Evolutionary conservation across 2,113 vertebrate genomes (phyloP).

Genomic region (Felis catus): DNA sequence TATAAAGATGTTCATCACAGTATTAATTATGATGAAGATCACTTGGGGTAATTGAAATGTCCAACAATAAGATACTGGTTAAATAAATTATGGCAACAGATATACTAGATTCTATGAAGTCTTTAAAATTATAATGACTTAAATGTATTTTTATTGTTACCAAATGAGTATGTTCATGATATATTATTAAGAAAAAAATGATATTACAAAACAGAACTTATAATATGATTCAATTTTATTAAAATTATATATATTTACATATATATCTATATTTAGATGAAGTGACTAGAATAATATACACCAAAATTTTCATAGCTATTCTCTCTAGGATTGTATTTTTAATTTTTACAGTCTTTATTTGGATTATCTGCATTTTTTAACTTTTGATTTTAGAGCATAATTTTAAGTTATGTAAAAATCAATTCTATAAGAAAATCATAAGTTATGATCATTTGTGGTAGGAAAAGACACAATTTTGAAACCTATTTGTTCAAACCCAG

Average conservation of each 20-base stretch:
- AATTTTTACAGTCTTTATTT: background rate
- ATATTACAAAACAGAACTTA: background rate
- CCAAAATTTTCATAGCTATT: background rate
- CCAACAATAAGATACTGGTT: background rate
- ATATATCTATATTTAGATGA: background rate
- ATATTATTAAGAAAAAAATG: background rate
- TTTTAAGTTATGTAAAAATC: conserved; percentile 4
- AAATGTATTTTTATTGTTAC: background rate
- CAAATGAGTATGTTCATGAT: background rate
- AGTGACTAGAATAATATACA: background rate
- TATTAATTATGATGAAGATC: background rate
- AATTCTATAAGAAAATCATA: background rate
- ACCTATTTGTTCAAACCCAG: background rate
- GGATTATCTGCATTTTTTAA: background rate
- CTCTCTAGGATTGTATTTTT: background rate
- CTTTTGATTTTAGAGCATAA: background rate
- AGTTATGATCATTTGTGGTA: background rate
- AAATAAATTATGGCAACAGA: background rate
- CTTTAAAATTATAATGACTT: background rate
- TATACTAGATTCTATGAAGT: background rate
- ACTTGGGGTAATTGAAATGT: background rate
- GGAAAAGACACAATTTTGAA: background rate
- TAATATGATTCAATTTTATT: background rate
- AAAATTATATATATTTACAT: conserved; percentile 53
- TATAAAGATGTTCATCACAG: background rate